A percentile compares a stretch with the other conserved stretches of the same genome.
These are phyloP conservation scores for Aythya baeri DNA, from an alignment of 2,113 vertebrate species.

Conservation along the genomic window DNA sequence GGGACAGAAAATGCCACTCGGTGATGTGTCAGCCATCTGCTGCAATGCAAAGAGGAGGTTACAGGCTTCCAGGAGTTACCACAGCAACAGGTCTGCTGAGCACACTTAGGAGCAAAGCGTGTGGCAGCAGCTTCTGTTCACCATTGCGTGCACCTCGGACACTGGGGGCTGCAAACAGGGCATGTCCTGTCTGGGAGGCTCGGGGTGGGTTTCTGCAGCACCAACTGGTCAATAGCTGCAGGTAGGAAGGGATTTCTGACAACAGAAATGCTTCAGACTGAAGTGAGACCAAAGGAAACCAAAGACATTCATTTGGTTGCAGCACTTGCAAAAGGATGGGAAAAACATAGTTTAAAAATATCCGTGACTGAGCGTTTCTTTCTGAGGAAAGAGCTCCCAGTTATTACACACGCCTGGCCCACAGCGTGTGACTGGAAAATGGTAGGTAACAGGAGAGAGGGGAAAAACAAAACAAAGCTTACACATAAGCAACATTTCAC, in stretches of 20 bases:
- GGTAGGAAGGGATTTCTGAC: background rate
- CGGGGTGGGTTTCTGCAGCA: background rate
- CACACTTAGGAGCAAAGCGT: background rate
- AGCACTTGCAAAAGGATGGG: background rate
- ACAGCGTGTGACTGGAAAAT: background rate
- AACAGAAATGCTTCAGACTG: background rate
- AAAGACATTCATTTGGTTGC: background rate
- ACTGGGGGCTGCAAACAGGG: background rate
- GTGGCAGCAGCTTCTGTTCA: conserved; percentile 4
- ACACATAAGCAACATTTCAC: background rate
- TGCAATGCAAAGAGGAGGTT: conserved; percentile 14
- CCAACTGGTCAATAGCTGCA: background rate
- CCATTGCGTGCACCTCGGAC: background rate
- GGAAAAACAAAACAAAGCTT: background rate
- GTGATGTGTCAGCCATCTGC: conserved; percentile 46
- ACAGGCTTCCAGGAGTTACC: conserved; percentile 45
- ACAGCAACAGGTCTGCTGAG: conserved; percentile 70
- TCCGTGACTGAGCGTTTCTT: background rate
- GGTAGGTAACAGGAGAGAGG: background rate
- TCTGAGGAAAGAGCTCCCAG: background rate
- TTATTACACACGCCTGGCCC: background rate
- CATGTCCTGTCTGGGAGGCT: background rate
- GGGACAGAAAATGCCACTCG: background rate
- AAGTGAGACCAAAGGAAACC: background rate
- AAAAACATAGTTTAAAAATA: background rate